Evolutionary conservation across 2,888 invertebrate genomes (phyloP), one percentile per base, ranked within the genome.

Genomic region (Sylvicola fuscatus): DNA sequence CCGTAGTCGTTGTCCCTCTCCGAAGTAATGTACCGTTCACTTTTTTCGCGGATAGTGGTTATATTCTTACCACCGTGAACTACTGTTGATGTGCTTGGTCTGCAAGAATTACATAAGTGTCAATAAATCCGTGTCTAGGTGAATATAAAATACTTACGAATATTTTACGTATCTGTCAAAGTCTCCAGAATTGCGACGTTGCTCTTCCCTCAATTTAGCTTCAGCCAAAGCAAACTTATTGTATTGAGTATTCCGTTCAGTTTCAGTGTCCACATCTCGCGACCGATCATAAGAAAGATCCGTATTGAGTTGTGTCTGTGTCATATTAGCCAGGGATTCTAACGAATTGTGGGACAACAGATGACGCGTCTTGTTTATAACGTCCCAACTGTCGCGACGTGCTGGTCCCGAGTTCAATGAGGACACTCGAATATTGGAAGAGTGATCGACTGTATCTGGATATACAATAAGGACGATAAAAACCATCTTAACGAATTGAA

Each of bases 321-420:
- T 71, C 45, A 75, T 56, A 51, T 76, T 75, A 12, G 72, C 74
- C 37, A 73, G 54, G 0, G 77, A 72, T 49, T 79, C 78, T 37
- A 79, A 59, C 45, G 77, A 78, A 44, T 68, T 66, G 45, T 71
- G 66, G 42, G 74, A 75, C 33, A 80, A 61, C 54, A 79, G 66
- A 41, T 79, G 74, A 49, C 77, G 71, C 2, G 82, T 82, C 55
- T 81, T 82, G 37, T 79, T 76, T 37, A 83, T 70, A 5, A 76
- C 72, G 48, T 84, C 83, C 82, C 83, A 83, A 15, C 81, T 79
- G 47, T 83, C 82, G 35, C 74, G 66, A 39, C 79, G 63, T 0
- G 66, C 60, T 3, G 64, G 53, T 1, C 65, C 61, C 17, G 67
- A 65, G 39, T 66, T 64, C 43, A 65, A 54, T 2, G 70, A 65